Percentiles rank a stretch among this genome's conserved stretches.
Conservation (phyloP, 2,797 vertebrate genomes). For the Chelmon rostratus region DNA sequence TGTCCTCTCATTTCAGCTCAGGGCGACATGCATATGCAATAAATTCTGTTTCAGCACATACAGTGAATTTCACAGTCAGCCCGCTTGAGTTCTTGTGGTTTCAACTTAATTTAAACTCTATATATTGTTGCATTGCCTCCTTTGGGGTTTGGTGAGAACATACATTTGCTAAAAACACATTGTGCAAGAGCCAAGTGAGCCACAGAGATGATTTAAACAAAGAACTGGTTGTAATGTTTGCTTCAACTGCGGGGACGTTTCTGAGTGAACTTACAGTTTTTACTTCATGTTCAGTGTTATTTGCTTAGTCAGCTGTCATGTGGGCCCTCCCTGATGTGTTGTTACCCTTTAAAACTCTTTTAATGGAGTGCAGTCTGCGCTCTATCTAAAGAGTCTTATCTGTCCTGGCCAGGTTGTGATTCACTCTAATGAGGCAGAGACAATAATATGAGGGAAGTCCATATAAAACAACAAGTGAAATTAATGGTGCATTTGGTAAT, state of each 20-base stretch:
- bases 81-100: constrained; percentile 5
- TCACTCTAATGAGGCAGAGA: constrained; percentile 4
- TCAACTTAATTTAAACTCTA: constrained; percentile 2
- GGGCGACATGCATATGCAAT: background rate
- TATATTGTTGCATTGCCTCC: background rate
- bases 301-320: constrained; percentile 53
- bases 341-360: background rate
- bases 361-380: background rate
- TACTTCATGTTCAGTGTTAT: constrained; percentile 8
- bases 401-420: background rate
- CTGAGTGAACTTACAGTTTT: constrained; percentile 1
- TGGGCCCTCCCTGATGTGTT: constrained; percentile 1
- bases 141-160: constrained; percentile 7
- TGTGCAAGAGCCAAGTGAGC: background rate
- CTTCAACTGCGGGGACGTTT: too few relatives aligned
- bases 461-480: background rate
- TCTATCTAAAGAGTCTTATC: background rate
- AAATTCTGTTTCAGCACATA: background rate
- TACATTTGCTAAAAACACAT: constrained; percentile 11
- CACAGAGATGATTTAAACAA: background rate
- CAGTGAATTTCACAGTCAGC: background rate
- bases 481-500: background rate
- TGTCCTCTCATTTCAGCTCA: background rate
- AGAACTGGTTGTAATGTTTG: too few relatives aligned
- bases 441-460: background rate